A percentile compares a stretch with the other conserved stretches of the same genome.
phyloP scores from a whole-genome alignment of 2,113 vertebrate genomes.

The Clarias gariepinus region DNA sequence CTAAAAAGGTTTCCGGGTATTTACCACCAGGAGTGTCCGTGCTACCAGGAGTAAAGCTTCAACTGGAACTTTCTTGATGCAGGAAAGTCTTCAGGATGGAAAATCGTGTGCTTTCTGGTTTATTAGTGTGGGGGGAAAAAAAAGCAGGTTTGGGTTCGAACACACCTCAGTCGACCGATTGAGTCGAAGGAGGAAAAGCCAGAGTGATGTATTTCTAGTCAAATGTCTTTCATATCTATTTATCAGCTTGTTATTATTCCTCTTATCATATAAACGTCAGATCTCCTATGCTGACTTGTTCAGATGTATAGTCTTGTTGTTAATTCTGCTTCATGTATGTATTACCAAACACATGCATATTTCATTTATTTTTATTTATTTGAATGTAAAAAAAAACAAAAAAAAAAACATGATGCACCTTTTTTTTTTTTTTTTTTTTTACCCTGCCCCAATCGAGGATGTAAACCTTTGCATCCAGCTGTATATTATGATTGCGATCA shows the following conservation, averaged over 20 bases:
- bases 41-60: background rate
- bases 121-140: background rate
- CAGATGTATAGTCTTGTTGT: background rate
- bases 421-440: background rate
- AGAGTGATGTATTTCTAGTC: background rate
- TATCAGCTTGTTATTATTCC: background rate
- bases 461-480: background rate
- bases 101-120: background rate
- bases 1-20: background rate
- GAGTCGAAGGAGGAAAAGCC: background rate
- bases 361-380: background rate
- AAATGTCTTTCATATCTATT: background rate
- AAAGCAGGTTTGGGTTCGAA: background rate
- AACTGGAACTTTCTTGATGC: background rate
- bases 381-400: no score
- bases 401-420: background rate
- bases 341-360: background rate
- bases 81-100: background rate
- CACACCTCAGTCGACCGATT: no score
- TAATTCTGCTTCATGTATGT: background rate
- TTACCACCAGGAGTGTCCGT: background rate
- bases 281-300: background rate
- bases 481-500: background rate
- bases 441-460: background rate
- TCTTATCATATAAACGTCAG: background rate